Evolutionary conservation across 2,888 invertebrate species (phyloP), one percentile per base, ranked within the genome.

Genomic region (Atrina japonica): DNA sequence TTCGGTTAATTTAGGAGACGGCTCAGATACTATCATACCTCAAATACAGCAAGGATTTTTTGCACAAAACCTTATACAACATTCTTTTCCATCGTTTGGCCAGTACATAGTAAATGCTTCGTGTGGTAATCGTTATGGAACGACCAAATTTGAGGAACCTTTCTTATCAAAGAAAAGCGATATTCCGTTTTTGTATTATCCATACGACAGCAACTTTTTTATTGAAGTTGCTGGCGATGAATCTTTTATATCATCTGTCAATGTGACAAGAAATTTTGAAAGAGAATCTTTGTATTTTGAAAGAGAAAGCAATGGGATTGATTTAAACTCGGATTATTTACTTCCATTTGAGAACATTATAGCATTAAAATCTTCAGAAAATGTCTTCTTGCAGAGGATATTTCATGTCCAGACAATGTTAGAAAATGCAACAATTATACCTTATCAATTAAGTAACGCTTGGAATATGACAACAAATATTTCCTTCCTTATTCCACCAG

Each of bases 81-180:
- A 87, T 65, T 60, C 56, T 1, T 88, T 82, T 70, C n/a, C 30
- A 0, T 41, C 53, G 1, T 74, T 80, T 18, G 88, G 89, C 9
- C 76, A 78, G 18, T 88, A 84, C 71, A 69, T 78, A 23, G 60
- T 81, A n/a, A 47, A 66, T 3, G 77, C 82, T 1, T 67, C 63
- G 2, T 88, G 88, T 65, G 63, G 61, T 6, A 88, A 89, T 43
- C 21, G 21, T 16, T 86, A 86, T 68, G 88, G 89, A 6, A 27
- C 60, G 16, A 74, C 77, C 0, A 47, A 53, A 27, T 76, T 79
- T 40, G 70, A 45, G 9, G 74, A 75, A 2, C 30, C 59, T 6
- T 83, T 85, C 58, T 56, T 74, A n/a, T 74, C 85, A 0, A 72
- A 77, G 41, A 76, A 80, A 21, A 71, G 80, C 66, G 77, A 76